These are phyloP conservation scores for Octopus sinensis DNA, from an alignment of 1,140 invertebrate genomes.

Conservation along the genomic window DNA sequence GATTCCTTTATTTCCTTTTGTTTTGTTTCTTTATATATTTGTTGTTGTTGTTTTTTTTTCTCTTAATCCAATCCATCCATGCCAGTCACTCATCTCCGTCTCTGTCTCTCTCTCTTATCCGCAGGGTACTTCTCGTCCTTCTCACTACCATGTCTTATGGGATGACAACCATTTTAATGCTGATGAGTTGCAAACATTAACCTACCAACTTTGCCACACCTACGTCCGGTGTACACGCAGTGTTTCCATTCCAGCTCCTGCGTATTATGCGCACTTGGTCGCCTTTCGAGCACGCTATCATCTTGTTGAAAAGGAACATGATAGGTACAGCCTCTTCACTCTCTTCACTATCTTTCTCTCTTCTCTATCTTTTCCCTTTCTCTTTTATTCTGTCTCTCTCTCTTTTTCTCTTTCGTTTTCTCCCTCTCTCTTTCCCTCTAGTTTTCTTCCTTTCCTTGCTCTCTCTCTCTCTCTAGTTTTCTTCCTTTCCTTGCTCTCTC, in stretches of 20 bases:
- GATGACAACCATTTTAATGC: slow-evolving; percentile 98
- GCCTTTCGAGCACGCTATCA: slow-evolving; percentile 98
- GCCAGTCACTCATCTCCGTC: no score
- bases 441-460: no score
- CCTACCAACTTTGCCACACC: slow-evolving; percentile 99
- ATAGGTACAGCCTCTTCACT: slow-evolving; percentile 61
- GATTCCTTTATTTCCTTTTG: no score
- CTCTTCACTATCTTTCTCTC: neutral
- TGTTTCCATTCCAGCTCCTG: slow-evolving; percentile 98
- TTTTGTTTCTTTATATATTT: no score
- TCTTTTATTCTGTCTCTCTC: neutral
- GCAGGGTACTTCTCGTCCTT: slow-evolving; percentile 95
- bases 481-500: no score
- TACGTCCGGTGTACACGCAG: slow-evolving; percentile 98
- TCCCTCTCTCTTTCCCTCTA: no score
- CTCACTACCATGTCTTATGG: slow-evolving; percentile 99
- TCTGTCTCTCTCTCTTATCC: slow-evolving; percentile 27
- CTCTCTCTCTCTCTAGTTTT: no score
- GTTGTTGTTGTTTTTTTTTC: no score
- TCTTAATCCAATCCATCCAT: no score
- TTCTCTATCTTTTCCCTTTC: neutral
- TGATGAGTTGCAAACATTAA: slow-evolving; percentile 97
- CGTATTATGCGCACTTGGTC: slow-evolving; percentile 99
- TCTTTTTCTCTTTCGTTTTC: no score
- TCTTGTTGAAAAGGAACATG: slow-evolving; percentile 98